These are phyloP conservation scores for Scopus umbretta DNA, from an alignment of 2,113 vertebrate genomes.

Conservation along the genomic window DNA sequence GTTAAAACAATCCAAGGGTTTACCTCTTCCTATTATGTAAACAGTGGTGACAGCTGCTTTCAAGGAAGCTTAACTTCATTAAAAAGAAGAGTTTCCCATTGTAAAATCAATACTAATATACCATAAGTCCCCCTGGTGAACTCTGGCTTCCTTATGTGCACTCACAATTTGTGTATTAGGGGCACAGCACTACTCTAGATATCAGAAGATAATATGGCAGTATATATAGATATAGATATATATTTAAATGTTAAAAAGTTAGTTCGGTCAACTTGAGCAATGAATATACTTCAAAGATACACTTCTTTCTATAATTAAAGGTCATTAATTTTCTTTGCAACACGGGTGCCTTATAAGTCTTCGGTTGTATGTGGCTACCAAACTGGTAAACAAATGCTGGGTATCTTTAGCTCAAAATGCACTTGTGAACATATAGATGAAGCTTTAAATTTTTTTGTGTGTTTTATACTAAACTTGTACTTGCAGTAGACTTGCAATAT, in stretches of 20 bases:
- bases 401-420: neutral
- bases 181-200: conserved; percentile 58
- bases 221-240: conserved; percentile 55
- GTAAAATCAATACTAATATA: conserved; percentile 41
- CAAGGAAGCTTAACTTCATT: conserved; percentile 23
- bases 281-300: conserved; percentile 30
- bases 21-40: conserved; percentile 41
- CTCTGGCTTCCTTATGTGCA: conserved; percentile 44
- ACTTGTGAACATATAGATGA: neutral
- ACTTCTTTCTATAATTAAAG: conserved; percentile 6
- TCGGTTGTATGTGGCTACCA: neutral
- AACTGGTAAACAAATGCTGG: neutral
- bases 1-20: conserved; percentile 31
- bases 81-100: conserved; percentile 8
- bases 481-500: neutral
- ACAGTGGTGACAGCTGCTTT: conserved; percentile 27
- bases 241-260: conserved; percentile 51
- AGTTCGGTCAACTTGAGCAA: conserved; percentile 60
- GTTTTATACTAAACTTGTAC: neutral
- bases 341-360: neutral
- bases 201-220: conserved; percentile 58
- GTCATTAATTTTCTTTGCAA: neutral
- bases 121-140: neutral
- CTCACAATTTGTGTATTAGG: conserved; percentile 52
- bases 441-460: neutral